Evolutionary conservation across 2,888 invertebrate species (phyloP), one percentile per base, ranked within the genome.

Genomic region (Smittia sp.): DNA sequence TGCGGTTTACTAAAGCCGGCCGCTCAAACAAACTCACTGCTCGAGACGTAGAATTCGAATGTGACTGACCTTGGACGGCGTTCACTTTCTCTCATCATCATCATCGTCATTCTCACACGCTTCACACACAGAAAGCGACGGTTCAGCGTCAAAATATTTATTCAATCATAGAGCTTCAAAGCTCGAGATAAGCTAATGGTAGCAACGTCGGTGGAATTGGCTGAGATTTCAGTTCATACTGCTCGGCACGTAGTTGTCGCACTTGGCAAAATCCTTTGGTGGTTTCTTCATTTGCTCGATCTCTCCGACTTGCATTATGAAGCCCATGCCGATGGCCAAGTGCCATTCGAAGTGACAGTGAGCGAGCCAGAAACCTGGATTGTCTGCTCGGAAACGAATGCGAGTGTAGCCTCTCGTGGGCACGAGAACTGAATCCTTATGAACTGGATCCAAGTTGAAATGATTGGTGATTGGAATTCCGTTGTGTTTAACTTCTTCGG

Each of bases 271-370:
- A 15, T 46, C n/a, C n/a, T 46, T 15, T 11, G 93, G 93, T 0
- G 88, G 84, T 67, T 85, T 80, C 0, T 88, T 86, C 80, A 92
- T 87, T 77, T 93, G 88, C 24, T 82, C 80, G 39, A 83, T 78
- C 65, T 87, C 85, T 0, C 93, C 80, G 25, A 79, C 78, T 75
- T 79, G 78, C 9, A 79, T 9, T 18, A 79, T 74, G 18, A 80
- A 75, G 9, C 76, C 79, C 80, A 79, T 79, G 7, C 79, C 79
- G 67, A 76, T 76, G 11, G 77, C 74, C 74, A 79, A 63, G 76
- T 80, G 79, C 79, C 78, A 79, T 74, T 79, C 79, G 69, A 78
- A 78, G 73, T 80, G 80, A 15, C 66, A 66, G 15, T 66, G 46
- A n/a, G 46, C 46, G 4, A 46, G n/a, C 46, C 46, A 46, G 11